These are phyloP conservation scores for Theropithecus gelada DNA, from an alignment of 2,113 vertebrate genomes.

Conservation along the genomic window DNA sequence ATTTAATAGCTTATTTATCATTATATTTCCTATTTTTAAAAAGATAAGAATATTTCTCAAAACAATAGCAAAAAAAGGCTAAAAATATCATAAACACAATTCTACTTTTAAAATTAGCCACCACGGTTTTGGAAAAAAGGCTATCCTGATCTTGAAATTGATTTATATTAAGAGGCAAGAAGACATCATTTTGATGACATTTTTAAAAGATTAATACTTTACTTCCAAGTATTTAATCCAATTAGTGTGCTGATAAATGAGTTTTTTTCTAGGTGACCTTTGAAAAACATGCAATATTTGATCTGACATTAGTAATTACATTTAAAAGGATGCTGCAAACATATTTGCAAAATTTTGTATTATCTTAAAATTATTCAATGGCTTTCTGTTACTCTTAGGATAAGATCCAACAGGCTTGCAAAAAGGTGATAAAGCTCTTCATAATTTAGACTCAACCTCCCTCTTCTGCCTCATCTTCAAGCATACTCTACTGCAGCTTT, in stretches of 20 bases:
- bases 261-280: background rate
- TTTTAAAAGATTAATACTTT: conserved; percentile 21
- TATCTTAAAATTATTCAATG: conserved; percentile 32
- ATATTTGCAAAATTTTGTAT: background rate
- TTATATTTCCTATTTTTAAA: conserved; percentile 18
- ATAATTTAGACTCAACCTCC: background rate
- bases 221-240: conserved; percentile 1
- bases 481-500: background rate
- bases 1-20: conserved; percentile 1
- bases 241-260: background rate
- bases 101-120: conserved; percentile 9
- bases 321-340: background rate
- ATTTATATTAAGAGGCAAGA: background rate
- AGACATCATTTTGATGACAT: background rate
- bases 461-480: background rate
- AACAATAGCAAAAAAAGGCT: conserved; percentile 31
- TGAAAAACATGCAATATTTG: background rate
- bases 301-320: conserved; percentile 17
- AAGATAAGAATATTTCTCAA: conserved; percentile 13
- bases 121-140: background rate
- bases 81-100: background rate
- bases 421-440: background rate
- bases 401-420: background rate
- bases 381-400: background rate
- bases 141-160: background rate